phyloP scores from a whole-genome alignment of 1,140 invertebrate genomes.

The Drosophila tristis region DNA sequence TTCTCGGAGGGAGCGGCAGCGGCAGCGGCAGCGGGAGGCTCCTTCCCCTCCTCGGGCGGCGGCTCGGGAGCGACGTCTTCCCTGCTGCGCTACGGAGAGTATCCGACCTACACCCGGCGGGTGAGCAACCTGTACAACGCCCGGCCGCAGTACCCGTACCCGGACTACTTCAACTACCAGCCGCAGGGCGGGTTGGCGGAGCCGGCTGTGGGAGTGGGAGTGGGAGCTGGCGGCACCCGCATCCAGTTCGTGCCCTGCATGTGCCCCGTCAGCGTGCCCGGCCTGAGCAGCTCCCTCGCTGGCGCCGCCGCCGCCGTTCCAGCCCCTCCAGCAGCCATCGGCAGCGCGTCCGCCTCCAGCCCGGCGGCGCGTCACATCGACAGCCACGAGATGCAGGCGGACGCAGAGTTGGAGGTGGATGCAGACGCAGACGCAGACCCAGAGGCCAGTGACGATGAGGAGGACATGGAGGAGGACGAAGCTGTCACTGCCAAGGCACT shows the following conservation, averaged over 20 bases:
- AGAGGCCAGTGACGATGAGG: constrained; percentile 25
- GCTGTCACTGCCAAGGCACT: background rate
- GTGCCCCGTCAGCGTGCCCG: constrained; percentile 74
- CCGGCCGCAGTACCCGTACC: constrained; percentile 78
- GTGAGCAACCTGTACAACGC: constrained; percentile 71
- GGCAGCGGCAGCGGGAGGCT: too few relatives aligned
- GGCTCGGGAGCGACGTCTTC: constrained; percentile 4
- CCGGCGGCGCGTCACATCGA: constrained; percentile 62
- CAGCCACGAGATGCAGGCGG: constrained; percentile 37
- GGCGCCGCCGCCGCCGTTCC: constrained; percentile 21
- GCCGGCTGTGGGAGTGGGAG: constrained; percentile 3
- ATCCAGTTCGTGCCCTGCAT: constrained; percentile 82
- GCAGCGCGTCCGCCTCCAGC: constrained; percentile 5
- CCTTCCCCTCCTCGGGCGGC: constrained; percentile 7
- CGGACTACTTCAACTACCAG: constrained; percentile 79
- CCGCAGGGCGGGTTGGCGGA: constrained; percentile 26
- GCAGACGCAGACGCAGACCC: constrained; percentile 14
- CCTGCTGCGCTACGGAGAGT: constrained; percentile 52
- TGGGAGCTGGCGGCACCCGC: constrained; percentile 28
- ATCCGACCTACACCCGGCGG: constrained; percentile 72
- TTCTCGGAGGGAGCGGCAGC: constrained; percentile 35
- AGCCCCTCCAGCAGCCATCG: constrained; percentile 20
- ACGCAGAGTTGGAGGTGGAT: constrained; percentile 11
- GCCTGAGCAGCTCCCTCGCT: constrained; percentile 6
- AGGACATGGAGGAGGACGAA: constrained; percentile 19